Evolutionary conservation across 2,888 invertebrate species (phyloP), one percentile per base, ranked within the genome.

Genomic region (Bellardia bayeri): DNA sequence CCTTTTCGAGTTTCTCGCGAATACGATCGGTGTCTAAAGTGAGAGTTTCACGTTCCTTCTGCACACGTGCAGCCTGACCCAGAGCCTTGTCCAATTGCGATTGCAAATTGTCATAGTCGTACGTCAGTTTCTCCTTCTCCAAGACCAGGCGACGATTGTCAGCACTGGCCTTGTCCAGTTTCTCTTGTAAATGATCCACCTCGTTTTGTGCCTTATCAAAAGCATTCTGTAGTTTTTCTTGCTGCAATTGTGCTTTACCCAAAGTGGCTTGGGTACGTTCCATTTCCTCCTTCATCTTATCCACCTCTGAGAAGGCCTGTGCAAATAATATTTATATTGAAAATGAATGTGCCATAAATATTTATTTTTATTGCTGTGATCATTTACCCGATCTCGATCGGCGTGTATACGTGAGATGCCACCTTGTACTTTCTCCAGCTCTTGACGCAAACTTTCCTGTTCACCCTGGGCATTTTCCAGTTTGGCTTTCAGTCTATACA

Each of bases 381-480:
- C 3, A 37, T 5, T 89, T 91, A 94, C 94, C 92, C 97, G 97
- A 93, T 98, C 98, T 86, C 98, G 95, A 94, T 98, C 98, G 49
- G 97, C 96, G 93, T 98, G 98, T 90, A 98, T 95, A 88, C 98
- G 96, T 88, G 97, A 97, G 87, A 98, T 96, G 75, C 97, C 95
- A 54, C 97, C 95, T 93, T 98, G 98, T 54, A 97, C 95, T 94
- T 95, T 95, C 93, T 98, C 98, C 93, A 98, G 96, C 94, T 98
- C 98, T 92, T 98, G 98, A 89, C 98, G 97, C 90, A 98, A 95
- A 92, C 97, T 98, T 92, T 98, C 98, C 92, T 98, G 98, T 94
- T 98, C 98, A 86, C 97, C 97, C 95, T 98, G 98, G 93, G 98
- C 98, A 94, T 98, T 98, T 95, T 98, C 98, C 91, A 98, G 95